Evolutionary conservation across 2,113 vertebrate species (phyloP), one percentile per base, ranked within the genome.

Genomic region (Myotis lucifugus): DNA sequence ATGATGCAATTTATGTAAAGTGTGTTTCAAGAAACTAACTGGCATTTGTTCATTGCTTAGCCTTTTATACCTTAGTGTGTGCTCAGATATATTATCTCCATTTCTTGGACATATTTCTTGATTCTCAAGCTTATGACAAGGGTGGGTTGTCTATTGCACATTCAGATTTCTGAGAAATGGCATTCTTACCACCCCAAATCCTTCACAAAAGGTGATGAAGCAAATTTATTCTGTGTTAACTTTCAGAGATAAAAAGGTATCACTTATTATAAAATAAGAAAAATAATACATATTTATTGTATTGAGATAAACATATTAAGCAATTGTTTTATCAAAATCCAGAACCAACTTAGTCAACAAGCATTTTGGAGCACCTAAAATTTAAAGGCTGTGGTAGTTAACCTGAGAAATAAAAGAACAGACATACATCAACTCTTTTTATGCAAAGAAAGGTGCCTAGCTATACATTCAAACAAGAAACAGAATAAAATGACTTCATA

Each of bases 141-240:
- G 2, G 9, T n/a, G 18, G 40, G 7, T 29, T 23, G 5, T 25
- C 13, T 64, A 9, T 15, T 23, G 2, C 25, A 7, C 5, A 1
- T 19, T 46, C 12, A 6, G 6, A 7, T 64, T 64, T 23, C 67
- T 23, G 25, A 25, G 6, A 72, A 93, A 8, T 1, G 0, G 4
- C 19, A 4, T 46, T 50, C 52, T 42, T 23, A 34, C 23, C 17
- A n/a, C 0, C 17, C 25, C 10, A 29, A 37, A 19, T 21, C 17
- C 25, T 81, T 40, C 34, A 40, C 25, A 34, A 6, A 73, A 69
- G 13, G 34, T 19, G 42, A 6, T 32, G 21, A 7, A 59, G 50
- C 19, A 6, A 15, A 13, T 2, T 18, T 29, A 5, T n/a, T 77
- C 54, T 69, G 0, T 19, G n/a, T 4, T 19, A 17, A 59, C 25